Percentiles rank a stretch among this genome's conserved stretches.
phyloP scores from a whole-genome alignment of 2,797 vertebrate genomes.

The Fundulus diaphanus region DNA sequence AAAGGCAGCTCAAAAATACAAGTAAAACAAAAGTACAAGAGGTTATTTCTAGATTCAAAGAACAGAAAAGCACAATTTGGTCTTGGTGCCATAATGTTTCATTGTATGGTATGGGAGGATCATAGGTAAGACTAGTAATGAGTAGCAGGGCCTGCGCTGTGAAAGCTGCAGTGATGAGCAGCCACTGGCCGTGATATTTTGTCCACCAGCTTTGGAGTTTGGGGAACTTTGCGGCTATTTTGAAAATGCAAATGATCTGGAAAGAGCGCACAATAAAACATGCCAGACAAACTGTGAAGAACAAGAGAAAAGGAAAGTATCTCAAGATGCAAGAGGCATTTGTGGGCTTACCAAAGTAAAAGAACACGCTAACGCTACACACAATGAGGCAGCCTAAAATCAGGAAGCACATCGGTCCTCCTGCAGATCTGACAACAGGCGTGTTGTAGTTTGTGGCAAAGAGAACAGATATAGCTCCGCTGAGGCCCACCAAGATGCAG shows the following conservation, averaged over 20 bases:
- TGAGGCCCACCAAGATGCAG: constrained; percentile 67
- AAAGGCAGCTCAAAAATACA: constrained; percentile 44
- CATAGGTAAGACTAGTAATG: constrained; percentile 33
- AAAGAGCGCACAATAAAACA: constrained; percentile 86
- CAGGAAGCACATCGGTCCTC: constrained; percentile 85
- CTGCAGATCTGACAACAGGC: constrained; percentile 87
- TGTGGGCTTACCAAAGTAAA: constrained; percentile 81
- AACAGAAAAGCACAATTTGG: constrained; percentile 80
- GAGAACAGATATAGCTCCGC: constrained; percentile 63
- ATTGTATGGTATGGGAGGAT: constrained; percentile 63
- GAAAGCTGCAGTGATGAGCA: constrained; percentile 73
- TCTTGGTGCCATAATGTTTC: constrained; percentile 60
- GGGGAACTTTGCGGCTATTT: constrained; percentile 82
- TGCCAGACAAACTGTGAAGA: constrained; percentile 81
- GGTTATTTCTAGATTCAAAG: constrained; percentile 24
- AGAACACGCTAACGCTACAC: constrained; percentile 76
- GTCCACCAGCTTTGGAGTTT: constrained; percentile 79
- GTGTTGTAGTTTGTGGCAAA: constrained; percentile 81
- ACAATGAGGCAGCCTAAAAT: constrained; percentile 81
- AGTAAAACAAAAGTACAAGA: constrained; percentile 30
- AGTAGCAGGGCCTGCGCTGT: constrained; percentile 65
- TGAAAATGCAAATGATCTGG: constrained; percentile 89
- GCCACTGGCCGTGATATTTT: constrained; percentile 77
- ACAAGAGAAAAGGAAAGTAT: constrained; percentile 69
- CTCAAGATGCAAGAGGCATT: constrained; percentile 71